Evolutionary conservation across 2,113 vertebrate genomes (phyloP).

Genomic region (Pterophyllum scalare): DNA sequence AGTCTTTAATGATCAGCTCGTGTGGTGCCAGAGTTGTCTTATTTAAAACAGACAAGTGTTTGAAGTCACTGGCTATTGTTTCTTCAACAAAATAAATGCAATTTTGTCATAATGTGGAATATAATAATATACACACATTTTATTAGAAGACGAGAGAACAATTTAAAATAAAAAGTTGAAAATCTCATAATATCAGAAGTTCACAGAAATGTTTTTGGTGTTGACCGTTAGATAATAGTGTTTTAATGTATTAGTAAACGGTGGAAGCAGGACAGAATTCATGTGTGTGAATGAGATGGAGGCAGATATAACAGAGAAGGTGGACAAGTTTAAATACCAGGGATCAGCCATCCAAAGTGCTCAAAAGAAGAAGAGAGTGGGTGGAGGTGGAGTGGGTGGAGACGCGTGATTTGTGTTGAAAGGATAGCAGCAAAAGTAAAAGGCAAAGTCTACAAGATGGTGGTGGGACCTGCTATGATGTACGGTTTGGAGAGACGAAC

Average conservation of each 20-base stretch:
- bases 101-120: not conserved
- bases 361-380: not conserved
- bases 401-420: not conserved
- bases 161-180: not conserved
- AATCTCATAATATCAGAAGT: not conserved
- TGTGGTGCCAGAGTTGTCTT: not conserved
- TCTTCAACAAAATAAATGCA: too few relatives aligned
- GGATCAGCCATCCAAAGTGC: not conserved
- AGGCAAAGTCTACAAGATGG: rapidly evolving
- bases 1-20: not conserved
- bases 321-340: not conserved
- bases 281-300: not conserved
- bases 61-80: too few relatives aligned
- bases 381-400: not conserved
- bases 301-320: rapidly evolving
- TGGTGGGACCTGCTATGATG: not conserved
- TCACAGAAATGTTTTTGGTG: too few relatives aligned
- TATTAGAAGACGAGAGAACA: not conserved
- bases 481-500: not conserved
- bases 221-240: not conserved
- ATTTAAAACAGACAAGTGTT: not conserved
- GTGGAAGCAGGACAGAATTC: not conserved
- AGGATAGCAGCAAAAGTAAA: not conserved
- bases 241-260: not conserved
- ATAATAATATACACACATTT: not conserved